These are phyloP conservation scores for Desmophyllum pertusum DNA, from an alignment of 92 coral and sea anemone species.

Conservation along the genomic window DNA sequence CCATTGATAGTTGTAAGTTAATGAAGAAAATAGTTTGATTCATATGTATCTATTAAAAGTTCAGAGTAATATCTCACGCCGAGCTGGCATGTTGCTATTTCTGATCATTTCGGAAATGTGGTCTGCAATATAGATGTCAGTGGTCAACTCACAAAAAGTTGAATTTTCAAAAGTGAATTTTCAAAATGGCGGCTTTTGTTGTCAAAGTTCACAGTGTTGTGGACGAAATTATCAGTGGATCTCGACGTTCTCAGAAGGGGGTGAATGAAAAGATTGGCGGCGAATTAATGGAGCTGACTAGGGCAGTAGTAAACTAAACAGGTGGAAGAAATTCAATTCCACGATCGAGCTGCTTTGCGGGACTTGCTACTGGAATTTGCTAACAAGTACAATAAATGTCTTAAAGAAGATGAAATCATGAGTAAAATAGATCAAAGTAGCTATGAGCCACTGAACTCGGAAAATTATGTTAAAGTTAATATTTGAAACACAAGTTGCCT, in stretches of 20 bases:
- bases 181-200: constrained; percentile 33
- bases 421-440: no score
- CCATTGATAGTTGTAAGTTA: constrained; percentile 1
- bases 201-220: not conserved
- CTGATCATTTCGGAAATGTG: not conserved
- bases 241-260: not conserved
- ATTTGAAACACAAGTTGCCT: no score
- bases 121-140: not conserved
- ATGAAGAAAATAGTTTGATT: not conserved
- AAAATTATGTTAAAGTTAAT: no score
- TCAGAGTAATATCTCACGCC: no score
- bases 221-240: not conserved
- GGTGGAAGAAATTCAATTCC: no score
- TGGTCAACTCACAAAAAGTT: not conserved
- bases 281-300: constrained; percentile 45
- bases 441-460: no score
- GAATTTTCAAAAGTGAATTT: not conserved
- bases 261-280: constrained; percentile 25
- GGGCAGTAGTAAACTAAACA: constrained; percentile 46
- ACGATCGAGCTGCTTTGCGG: constrained; percentile 4
- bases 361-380: constrained; percentile 34
- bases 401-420: no score
- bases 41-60: no score
- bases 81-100: constrained; percentile 5
- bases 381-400: constrained; percentile 33